Conservation (phyloP, 2,888 invertebrate species). For the Parascotia fuliginaria region DNA sequence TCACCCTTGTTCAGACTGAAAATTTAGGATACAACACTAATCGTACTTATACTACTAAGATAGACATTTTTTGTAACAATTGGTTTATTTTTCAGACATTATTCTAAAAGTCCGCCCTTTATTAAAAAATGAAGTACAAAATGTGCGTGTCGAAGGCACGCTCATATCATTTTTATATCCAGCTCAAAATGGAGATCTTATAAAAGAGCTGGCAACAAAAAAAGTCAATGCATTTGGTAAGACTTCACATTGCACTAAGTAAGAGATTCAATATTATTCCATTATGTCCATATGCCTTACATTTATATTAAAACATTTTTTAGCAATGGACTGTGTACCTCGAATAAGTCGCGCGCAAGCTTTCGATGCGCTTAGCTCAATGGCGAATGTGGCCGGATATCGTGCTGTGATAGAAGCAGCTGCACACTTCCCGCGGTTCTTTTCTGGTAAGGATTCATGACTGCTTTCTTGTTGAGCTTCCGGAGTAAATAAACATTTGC, state of each 20-base stretch:
- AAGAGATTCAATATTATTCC: too few relatives aligned
- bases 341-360: conserved; percentile 95
- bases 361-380: conserved; percentile 95
- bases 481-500: too few relatives aligned
- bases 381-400: conserved; percentile 96
- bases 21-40: too few relatives aligned
- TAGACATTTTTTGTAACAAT: too few relatives aligned
- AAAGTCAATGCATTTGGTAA: conserved; percentile 93
- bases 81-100: conserved; percentile 87
- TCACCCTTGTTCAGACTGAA: too few relatives aligned
- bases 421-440: conserved; percentile 95
- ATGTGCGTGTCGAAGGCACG: conserved; percentile 88
- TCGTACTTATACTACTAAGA: too few relatives aligned
- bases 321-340: conserved; percentile 95
- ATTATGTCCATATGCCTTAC: background rate
- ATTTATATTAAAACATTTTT: background rate
- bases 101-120: conserved; percentile 92
- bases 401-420: conserved; percentile 95
- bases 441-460: conserved; percentile 93
- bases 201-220: conserved; percentile 88
- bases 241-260: too few relatives aligned
- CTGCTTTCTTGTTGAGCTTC: too few relatives aligned
- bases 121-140: conserved; percentile 87
- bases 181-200: conserved; percentile 91
- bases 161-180: conserved; percentile 94